Evolutionary conservation across 2,113 vertebrate genomes (phyloP).

Genomic region (Theropithecus gelada): DNA sequence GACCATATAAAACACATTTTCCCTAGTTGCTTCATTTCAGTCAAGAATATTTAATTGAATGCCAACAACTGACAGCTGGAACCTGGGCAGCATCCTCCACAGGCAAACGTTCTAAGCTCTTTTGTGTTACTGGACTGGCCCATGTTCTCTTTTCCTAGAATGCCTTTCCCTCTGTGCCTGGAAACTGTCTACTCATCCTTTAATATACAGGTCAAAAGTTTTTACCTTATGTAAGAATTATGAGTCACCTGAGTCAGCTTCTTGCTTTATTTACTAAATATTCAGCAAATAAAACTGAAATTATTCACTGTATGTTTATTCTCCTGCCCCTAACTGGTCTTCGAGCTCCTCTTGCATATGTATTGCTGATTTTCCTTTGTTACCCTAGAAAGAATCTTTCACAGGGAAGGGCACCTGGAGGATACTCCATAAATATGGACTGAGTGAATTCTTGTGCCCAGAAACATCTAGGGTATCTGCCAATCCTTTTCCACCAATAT

Average conservation of each 20-base stretch:
- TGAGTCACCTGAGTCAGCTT: not conserved
- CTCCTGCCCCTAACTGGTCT: no score
- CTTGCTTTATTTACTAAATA: not conserved
- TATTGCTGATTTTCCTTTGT: not conserved
- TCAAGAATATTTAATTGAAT: not conserved
- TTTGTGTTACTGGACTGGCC: not conserved
- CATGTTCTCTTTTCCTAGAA: not conserved
- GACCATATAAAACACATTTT: not conserved
- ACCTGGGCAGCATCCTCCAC: not conserved
- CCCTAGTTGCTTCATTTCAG: not conserved
- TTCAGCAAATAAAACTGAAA: not conserved
- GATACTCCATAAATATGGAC: not conserved
- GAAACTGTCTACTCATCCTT: not conserved
- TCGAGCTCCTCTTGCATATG: not conserved
- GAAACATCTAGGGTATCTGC: not conserved
- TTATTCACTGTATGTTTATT: not conserved
- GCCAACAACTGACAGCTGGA: not conserved
- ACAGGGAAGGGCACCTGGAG: not conserved
- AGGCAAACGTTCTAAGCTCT: fast-evolving
- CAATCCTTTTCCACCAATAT: not conserved
- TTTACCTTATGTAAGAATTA: not conserved
- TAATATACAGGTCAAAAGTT: not conserved
- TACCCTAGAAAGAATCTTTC: not conserved
- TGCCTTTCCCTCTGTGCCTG: not conserved
- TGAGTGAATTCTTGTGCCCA: not conserved